phyloP scores from a whole-genome alignment of 1,140 invertebrate genomes.

The Scaptomyza pallida region DNA sequence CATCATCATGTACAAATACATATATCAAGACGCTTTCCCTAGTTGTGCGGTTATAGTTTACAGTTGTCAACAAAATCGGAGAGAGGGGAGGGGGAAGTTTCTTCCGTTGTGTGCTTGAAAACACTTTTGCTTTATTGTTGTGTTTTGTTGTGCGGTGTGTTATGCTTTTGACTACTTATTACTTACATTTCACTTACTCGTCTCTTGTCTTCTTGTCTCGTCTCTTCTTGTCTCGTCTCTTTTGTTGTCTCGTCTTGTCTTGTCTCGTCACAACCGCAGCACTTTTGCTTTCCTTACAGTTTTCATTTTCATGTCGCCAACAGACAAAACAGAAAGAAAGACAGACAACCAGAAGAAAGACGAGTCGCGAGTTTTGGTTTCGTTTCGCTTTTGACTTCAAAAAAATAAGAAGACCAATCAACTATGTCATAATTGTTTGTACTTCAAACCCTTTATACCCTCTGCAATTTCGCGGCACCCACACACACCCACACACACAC shows the following conservation, averaged over 20 bases:
- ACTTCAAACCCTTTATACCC: neutral
- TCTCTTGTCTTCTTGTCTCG: no score
- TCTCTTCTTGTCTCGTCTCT: no score
- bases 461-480: no score
- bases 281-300: neutral
- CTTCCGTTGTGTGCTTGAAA: no score
- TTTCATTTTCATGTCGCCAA: slow-evolving; percentile 6
- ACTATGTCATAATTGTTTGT: neutral
- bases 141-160: no score
- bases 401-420: neutral
- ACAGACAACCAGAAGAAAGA: no score
- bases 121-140: no score
- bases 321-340: no score
- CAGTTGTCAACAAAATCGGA: neutral
- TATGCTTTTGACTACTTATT: neutral
- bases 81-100: no score
- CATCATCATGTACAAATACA: neutral
- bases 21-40: neutral
- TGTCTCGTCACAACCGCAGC: no score
- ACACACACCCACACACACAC: no score
- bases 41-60: neutral
- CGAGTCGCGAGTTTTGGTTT: neutral
- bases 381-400: neutral
- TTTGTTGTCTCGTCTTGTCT: no score
- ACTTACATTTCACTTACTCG: neutral